Conservation (phyloP, 2,113 vertebrate species). For the Bufo bufo region DNA sequence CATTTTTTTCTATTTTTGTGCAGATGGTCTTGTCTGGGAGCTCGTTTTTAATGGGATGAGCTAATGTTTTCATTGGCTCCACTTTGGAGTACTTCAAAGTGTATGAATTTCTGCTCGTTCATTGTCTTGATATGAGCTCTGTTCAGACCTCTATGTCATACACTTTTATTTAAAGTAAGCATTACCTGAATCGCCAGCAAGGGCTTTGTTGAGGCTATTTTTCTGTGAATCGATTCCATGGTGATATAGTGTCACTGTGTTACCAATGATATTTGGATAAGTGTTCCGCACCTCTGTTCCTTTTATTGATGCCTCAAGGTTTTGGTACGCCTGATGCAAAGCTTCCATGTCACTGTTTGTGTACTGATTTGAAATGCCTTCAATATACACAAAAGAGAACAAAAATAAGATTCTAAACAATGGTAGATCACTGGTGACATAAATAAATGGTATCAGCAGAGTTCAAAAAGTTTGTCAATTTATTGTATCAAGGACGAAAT, state of each 20-base stretch:
- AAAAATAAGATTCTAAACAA: neutral
- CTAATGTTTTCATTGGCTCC: too few species aligned
- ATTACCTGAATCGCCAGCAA: slow-evolving; percentile 75
- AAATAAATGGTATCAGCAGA: too few species aligned
- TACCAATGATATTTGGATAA: slow-evolving; percentile 7
- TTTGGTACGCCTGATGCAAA: slow-evolving; percentile 81
- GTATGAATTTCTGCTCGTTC: too few species aligned
- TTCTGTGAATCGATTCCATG: slow-evolving; percentile 63
- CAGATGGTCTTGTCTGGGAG: too few species aligned
- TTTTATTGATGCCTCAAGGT: slow-evolving; percentile 73
- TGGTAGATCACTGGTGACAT: too few species aligned
- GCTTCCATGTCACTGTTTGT: slow-evolving; percentile 84
- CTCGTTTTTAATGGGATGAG: too few species aligned
- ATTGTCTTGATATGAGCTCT: too few species aligned
- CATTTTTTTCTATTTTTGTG: too few species aligned
- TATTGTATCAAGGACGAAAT: too few species aligned
- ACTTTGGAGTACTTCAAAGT: too few species aligned
- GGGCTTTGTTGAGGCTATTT: slow-evolving; percentile 63
- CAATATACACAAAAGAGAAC: slow-evolving; percentile 45
- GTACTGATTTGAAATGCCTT: slow-evolving; percentile 72
- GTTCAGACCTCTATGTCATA: too few species aligned
- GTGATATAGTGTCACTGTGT: slow-evolving; percentile 54
- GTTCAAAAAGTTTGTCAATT: too few species aligned
- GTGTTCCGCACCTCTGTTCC: slow-evolving; percentile 68
- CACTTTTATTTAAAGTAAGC: neutral